Conservation (phyloP, 2,797 vertebrate species). For the Falco naumanni region DNA sequence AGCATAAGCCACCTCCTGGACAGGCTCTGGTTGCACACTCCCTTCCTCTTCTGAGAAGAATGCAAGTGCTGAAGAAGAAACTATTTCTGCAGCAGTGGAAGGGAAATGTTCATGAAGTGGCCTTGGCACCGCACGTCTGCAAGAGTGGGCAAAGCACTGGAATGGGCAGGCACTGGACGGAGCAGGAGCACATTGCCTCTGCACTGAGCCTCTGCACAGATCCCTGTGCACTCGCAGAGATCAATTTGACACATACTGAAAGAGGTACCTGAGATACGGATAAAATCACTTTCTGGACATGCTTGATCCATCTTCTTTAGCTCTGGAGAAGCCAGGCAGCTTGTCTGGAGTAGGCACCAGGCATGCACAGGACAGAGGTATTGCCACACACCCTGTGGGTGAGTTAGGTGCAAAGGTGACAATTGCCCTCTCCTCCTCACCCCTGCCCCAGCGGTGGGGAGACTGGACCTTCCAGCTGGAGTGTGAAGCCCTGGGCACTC, state of each 20-base stretch:
- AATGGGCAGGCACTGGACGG: neutral
- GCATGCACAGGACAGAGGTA: accelerated
- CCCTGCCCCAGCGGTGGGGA: accelerated
- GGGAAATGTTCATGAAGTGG: neutral
- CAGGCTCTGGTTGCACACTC: neutral
- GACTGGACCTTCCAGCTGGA: neutral
- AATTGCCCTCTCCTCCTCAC: neutral
- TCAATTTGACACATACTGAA: neutral
- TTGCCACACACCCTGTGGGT: accelerated
- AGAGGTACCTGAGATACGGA: neutral
- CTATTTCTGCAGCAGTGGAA: neutral
- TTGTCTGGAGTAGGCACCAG: neutral
- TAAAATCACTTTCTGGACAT: neutral
- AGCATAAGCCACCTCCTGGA: accelerated
- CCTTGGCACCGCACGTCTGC: neutral
- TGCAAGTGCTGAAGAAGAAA: neutral
- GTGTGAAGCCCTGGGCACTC: accelerated
- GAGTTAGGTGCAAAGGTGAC: neutral
- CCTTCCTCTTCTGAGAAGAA: neutral
- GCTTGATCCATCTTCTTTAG: neutral
- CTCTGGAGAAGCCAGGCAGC: neutral
- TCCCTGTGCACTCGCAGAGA: accelerated
- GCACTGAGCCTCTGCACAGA: neutral
- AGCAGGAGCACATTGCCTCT: neutral
- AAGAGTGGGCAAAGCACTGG: neutral